phyloP scores from a whole-genome alignment of 2,113 vertebrate species.

The Myotis yumanensis region DNA sequence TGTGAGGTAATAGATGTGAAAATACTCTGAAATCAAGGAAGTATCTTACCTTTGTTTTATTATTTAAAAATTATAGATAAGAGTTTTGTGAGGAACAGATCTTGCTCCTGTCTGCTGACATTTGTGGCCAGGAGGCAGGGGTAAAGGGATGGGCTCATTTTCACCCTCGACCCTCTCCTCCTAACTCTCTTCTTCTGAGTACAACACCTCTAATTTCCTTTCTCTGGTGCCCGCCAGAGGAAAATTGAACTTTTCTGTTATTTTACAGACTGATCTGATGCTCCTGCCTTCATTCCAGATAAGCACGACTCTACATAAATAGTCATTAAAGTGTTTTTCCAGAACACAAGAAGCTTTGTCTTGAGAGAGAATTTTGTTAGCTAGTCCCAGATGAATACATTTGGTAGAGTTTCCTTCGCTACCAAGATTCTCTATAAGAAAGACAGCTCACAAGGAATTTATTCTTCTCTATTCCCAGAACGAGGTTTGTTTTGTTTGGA shows the following conservation, averaged over 20 bases:
- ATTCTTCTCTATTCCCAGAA: neutral
- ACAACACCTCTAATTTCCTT: neutral
- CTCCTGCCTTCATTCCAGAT: neutral
- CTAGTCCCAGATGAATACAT: neutral
- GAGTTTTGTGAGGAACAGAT: neutral
- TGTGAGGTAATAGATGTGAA: neutral
- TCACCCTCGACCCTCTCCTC: neutral
- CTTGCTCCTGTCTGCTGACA: neutral
- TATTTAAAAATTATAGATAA: neutral
- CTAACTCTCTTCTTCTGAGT: neutral
- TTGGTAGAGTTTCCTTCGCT: neutral
- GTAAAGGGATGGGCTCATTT: neutral
- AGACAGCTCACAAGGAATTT: neutral
- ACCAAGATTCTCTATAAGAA: neutral
- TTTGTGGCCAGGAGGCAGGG: neutral
- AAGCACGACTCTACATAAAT: neutral
- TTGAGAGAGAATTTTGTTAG: neutral
- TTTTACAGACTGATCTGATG: neutral
- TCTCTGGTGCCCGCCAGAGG: neutral
- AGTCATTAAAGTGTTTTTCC: constrained; percentile 13
- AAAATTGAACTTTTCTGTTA: neutral
- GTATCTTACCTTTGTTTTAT: neutral
- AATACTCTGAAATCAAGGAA: neutral
- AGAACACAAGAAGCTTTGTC: neutral
- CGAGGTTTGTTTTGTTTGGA: neutral